Percentiles rank a stretch among this genome's conserved stretches.
phyloP scores from a whole-genome alignment of 2,113 vertebrate species.

The Hemicordylus capensis region DNA sequence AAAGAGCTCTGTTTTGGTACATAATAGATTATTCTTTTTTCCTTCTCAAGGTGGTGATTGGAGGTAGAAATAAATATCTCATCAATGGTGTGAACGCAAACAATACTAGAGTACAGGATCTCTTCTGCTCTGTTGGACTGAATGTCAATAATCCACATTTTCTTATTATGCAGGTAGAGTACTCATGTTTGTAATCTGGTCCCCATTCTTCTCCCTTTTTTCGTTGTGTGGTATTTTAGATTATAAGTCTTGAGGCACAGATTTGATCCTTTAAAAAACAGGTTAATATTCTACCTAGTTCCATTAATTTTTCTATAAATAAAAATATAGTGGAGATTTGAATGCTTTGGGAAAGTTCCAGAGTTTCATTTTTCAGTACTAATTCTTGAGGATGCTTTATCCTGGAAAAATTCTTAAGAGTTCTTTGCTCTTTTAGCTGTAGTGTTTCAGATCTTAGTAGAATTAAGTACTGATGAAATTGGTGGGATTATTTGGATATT shows the following conservation, averaged over 20 bases:
- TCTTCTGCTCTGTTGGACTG: slow-evolving; percentile 94
- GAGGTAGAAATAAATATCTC: slow-evolving; percentile 93
- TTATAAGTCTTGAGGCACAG: not conserved
- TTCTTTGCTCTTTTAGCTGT: not conserved
- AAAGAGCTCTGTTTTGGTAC: not conserved
- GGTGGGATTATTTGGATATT: not conserved
- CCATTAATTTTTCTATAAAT: not conserved
- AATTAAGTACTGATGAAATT: not conserved
- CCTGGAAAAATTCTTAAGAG: not conserved
- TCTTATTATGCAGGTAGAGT: slow-evolving; percentile 96
- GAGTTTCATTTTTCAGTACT: not conserved
- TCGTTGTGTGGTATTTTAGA: not conserved
- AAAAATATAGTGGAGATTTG: not conserved
- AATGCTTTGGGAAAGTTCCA: not conserved
- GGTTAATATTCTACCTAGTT: not conserved
- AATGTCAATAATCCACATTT: slow-evolving; percentile 99
- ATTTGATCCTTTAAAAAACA: not conserved
- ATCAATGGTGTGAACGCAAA: slow-evolving; percentile 92
- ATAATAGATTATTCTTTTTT: not conserved
- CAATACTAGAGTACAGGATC: slow-evolving; percentile 89
- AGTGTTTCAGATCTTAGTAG: not conserved
- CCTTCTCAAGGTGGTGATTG: slow-evolving; percentile 81
- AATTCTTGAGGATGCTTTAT: not conserved
- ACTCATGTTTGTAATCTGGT: slow-evolving; percentile 6
- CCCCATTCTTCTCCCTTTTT: too few species aligned